phyloP scores from a whole-genome alignment of 2,113 vertebrate species.

The Calyptommatus sinebrachiatus region DNA sequence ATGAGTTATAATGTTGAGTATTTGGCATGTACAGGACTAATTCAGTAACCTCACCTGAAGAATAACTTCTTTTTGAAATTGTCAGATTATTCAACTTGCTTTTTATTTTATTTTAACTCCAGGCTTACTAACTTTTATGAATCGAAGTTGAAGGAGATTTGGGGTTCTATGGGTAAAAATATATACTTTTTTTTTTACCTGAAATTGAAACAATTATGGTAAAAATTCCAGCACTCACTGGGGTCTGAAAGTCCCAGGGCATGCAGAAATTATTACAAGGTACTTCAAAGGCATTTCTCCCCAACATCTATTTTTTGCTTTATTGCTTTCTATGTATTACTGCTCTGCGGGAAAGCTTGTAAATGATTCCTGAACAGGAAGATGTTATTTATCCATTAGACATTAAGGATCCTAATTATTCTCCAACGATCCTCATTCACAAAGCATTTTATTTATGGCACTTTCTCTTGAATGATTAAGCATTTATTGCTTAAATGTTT shows the following conservation, averaged over 20 bases:
- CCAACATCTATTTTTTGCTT: conserved; percentile 14
- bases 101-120: conserved; percentile 20
- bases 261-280: conserved; percentile 40
- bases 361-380: conserved; percentile 45
- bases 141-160: conserved; percentile 15
- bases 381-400: conserved; percentile 55
- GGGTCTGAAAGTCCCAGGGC: conserved; percentile 32
- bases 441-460: conserved; percentile 59
- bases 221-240: conserved; percentile 31
- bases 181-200: conserved; percentile 27
- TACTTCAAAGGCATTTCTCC: conserved; percentile 40
- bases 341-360: conserved; percentile 45
- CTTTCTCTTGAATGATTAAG: conserved; percentile 57
- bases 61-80: not conserved
- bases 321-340: conserved; percentile 51
- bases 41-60: not conserved
- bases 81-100: conserved; percentile 4
- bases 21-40: not conserved
- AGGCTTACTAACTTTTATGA: conserved; percentile 17
- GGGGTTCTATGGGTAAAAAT: conserved; percentile 23
- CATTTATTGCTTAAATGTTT: conserved; percentile 61
- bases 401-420: conserved; percentile 64
- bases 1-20: not conserved
- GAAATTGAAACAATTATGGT: conserved; percentile 33
- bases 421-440: conserved; percentile 51